Evolutionary conservation across 2,797 vertebrate genomes (phyloP).

Genomic region (Lutjanus campechanus): DNA sequence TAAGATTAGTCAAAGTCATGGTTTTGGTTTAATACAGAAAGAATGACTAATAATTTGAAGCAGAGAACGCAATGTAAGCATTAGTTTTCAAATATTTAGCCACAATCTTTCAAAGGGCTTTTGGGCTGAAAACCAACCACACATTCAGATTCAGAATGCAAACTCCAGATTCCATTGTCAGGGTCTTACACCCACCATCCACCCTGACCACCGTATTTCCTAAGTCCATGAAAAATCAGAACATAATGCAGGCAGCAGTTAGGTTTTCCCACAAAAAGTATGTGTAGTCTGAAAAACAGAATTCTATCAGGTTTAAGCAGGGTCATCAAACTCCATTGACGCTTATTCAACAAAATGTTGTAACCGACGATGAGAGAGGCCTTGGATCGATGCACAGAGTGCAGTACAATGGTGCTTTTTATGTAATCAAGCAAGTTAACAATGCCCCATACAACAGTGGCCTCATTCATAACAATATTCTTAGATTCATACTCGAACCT

Average conservation of each 20-base stretch:
- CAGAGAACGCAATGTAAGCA: no score
- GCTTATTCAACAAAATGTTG: not conserved
- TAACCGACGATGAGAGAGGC: not conserved
- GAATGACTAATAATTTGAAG: no score
- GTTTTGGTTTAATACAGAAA: not conserved
- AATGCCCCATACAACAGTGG: not conserved
- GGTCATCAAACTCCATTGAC: not conserved
- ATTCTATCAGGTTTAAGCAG: not conserved
- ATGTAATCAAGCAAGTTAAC: not conserved
- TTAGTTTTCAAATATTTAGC: not conserved
- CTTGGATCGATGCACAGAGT: not conserved
- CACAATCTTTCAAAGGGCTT: no score
- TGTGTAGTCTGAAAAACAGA: not conserved
- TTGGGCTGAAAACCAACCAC: not conserved
- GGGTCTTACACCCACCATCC: not conserved
- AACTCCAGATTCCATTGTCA: not conserved
- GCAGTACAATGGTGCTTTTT: not conserved
- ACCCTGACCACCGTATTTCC: not conserved
- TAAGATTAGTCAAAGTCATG: not conserved
- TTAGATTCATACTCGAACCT: no score
- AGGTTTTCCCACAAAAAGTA: not conserved
- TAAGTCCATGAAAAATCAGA: no score
- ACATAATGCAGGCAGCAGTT: not conserved
- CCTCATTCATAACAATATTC: no score
- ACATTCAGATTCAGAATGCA: not conserved